phyloP scores from a whole-genome alignment of 2,888 invertebrate species.

The Acleris holmiana region DNA sequence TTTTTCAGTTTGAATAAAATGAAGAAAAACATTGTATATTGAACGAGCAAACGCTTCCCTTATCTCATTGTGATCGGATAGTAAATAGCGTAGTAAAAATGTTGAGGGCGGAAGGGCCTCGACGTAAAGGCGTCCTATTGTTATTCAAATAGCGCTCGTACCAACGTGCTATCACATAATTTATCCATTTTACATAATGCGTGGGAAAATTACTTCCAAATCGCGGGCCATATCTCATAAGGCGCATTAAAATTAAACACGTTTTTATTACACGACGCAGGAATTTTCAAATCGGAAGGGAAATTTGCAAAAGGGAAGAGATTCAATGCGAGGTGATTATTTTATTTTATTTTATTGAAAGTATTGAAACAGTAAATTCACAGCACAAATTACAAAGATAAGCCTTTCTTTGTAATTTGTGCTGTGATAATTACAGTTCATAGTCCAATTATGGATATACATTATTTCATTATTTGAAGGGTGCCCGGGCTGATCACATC shows the following conservation, averaged over 20 bases:
- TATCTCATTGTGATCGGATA: constrained; percentile 6
- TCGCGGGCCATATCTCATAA: constrained; percentile 47
- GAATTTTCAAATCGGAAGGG: not conserved
- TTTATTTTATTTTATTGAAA: not conserved
- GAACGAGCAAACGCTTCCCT: not conserved
- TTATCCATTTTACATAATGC: constrained; percentile 54
- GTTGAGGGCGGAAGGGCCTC: constrained; percentile 8
- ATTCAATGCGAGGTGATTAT: not conserved
- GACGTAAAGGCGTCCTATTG: constrained; percentile 13
- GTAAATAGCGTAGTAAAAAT: constrained; percentile 8
- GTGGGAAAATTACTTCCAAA: constrained; percentile 38
- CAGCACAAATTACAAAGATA: too few species aligned
- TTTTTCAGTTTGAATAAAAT: not conserved
- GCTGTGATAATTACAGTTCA: too few species aligned
- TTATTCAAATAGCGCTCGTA: constrained; percentile 25
- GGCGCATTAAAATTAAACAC: constrained; percentile 59
- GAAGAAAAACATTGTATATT: not conserved
- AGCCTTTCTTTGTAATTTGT: too few species aligned
- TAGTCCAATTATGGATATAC: too few species aligned
- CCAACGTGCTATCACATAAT: constrained; percentile 48
- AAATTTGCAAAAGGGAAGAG: not conserved
- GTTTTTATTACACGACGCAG: constrained; percentile 35
- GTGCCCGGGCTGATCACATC: too few species aligned
- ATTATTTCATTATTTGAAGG: too few species aligned
- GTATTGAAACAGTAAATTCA: too few species aligned